Conservation (phyloP, 30 jellyfish, hydroid and myxozoan species). For the Hydractinia symbiolongicarpus region DNA sequence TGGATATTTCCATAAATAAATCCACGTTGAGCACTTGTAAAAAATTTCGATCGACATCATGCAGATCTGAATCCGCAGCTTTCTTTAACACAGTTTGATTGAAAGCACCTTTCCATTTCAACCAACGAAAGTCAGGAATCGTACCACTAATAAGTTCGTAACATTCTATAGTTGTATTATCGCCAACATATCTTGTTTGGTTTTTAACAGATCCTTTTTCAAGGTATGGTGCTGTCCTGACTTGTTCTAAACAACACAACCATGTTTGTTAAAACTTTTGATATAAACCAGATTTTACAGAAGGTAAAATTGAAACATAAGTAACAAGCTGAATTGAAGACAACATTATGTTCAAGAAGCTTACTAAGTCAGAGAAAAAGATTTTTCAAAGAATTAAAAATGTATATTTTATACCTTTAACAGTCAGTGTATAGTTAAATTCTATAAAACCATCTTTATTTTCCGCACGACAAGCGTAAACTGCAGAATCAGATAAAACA, state of each 20-base stretch:
- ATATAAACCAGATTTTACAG: too few relatives aligned
- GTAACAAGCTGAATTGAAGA: neutral
- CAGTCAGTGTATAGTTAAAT: constrained; percentile 28
- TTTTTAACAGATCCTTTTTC: constrained; percentile 48
- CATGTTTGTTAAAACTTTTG: too few relatives aligned
- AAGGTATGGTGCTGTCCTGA: constrained; percentile 66
- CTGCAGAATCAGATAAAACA: constrained; percentile 44
- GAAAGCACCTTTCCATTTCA: constrained; percentile 43
- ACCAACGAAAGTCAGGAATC: constrained; percentile 86
- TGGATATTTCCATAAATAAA: constrained; percentile 31
- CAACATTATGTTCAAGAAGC: too few relatives aligned
- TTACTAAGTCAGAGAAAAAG: too few relatives aligned
- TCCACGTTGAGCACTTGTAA: constrained; percentile 31
- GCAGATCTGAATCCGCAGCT: neutral
- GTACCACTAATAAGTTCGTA: constrained; percentile 81
- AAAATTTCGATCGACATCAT: constrained; percentile 2
- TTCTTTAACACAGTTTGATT: constrained; percentile 18
- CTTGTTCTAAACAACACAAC: constrained; percentile 32
- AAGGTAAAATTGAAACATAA: too few relatives aligned
- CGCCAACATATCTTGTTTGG: constrained; percentile 62
- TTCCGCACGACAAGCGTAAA: constrained; percentile 69
- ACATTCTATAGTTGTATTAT: constrained; percentile 69
- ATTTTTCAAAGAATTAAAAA: too few relatives aligned
- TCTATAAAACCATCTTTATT: constrained; percentile 38
- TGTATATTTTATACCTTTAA: constrained; percentile 45